Base-by-base conservation (phyloP, 2,113 vertebrate genomes). In the Prochilodus magdalenae region DNA sequence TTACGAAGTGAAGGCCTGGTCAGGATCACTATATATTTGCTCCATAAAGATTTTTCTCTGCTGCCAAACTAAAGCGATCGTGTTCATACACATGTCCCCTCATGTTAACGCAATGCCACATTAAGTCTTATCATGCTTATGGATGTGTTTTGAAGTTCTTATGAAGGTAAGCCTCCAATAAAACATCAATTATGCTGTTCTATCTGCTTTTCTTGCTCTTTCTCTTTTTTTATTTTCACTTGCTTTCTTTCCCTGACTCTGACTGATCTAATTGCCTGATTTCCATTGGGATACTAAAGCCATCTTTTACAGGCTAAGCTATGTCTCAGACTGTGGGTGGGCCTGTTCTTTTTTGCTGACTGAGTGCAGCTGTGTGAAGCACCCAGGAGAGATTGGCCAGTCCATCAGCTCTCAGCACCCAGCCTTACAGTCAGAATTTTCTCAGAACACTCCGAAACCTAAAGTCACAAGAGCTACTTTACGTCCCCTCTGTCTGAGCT, bases 351-450 rank as follows among this genome's bases (percentile, higher is more conserved):
- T n/a, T 92, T 83, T 92, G 91, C 93, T 87, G 84, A 87, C 90
- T 93, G 91, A 94, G 92, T 93, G 89, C 80, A 90, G 88, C 92
- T 94, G 90, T 93, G 93, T 89, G 84, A 85, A 91, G 88, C 87
- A 36, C 26, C 80, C 47, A 73, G 85, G 89, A 92, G 0, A 59
- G 85, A 93, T 87, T 86, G 91, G 85, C 84, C 84, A 77, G 86
- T 87, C 85, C 86, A 86, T 91, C 91, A 90, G 89, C 91, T 90
- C 79, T 84, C 74, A 53, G 24, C 62, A 55, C 22, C 16, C 13
- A 22, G 63, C 63, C 29, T 63, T 62, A 72, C 47, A 76, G 36
- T 14, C n/a, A 60, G 18, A 62, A 5, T 59, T n/a, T 13, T 73
- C 62, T n/a, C 59, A 53, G 13, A 62, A 44, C 55, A 33, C 67